Evolutionary conservation across 2,797 vertebrate species (phyloP).

Genomic region (Chelidonichthys spinosus): DNA sequence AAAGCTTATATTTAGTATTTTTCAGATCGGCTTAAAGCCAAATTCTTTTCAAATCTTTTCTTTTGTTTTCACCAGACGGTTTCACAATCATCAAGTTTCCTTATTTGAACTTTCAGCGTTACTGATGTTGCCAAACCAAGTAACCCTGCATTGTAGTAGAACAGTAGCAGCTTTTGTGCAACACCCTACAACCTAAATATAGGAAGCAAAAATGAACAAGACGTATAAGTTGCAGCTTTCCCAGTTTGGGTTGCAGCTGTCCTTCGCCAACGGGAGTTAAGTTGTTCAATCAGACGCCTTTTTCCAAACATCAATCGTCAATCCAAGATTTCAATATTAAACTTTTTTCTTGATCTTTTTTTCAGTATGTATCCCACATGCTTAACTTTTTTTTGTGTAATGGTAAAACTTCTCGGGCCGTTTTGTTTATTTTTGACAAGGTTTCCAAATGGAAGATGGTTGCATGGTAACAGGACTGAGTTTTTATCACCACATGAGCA

Average conservation of each 20-base stretch:
- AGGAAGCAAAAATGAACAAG: no score
- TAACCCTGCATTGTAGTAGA: constrained; percentile 1
- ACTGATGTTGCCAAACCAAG: background rate
- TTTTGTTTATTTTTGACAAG: no score
- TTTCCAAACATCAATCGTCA: background rate
- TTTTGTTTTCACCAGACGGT: background rate
- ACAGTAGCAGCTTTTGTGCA: background rate
- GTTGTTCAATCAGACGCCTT: background rate
- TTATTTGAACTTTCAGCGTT: constrained; percentile 1
- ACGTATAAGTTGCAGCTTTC: no score
- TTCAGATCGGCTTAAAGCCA: constrained; percentile 1
- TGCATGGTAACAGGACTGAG: no score
- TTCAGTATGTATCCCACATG: background rate
- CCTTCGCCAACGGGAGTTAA: background rate
- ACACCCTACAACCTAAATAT: no score
- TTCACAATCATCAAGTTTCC: background rate
- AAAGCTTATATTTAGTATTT: constrained; percentile 17
- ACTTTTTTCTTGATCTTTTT: background rate
- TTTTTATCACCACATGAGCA: no score
- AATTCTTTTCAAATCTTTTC: constrained; percentile 2
- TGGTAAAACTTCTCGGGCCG: no score
- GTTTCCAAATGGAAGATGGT: no score
- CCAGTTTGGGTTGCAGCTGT: no score
- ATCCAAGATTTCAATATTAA: background rate
- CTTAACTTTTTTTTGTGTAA: background rate